Percentiles rank a stretch among this genome's conserved stretches.
These are phyloP conservation scores for Idaea dimidiata DNA, from an alignment of 2,888 invertebrate genomes.

Conservation along the genomic window DNA sequence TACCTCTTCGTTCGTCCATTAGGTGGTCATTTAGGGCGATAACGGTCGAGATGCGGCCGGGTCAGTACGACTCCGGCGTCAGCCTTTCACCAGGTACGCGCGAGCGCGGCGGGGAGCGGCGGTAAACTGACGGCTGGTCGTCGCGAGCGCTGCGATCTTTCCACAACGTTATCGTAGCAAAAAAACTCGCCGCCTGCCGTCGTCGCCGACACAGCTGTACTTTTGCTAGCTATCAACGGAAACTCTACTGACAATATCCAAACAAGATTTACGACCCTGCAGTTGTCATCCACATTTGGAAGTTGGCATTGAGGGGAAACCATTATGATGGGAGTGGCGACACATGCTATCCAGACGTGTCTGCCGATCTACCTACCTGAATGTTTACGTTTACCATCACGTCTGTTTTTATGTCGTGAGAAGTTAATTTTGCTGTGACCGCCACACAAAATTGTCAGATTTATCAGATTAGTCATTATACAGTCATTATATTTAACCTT, in stretches of 20 bases:
- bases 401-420: slow-evolving; percentile 19
- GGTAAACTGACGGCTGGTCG: slow-evolving; percentile 57
- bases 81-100: slow-evolving; percentile 39
- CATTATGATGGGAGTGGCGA: slow-evolving; percentile 21
- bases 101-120: slow-evolving; percentile 67
- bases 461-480: slow-evolving; percentile 16
- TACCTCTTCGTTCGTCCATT: slow-evolving; percentile 77
- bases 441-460: slow-evolving; percentile 22
- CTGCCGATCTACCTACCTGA: slow-evolving; percentile 19
- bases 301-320: slow-evolving; percentile 32
- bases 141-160: slow-evolving; percentile 70
- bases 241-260: slow-evolving; percentile 46
- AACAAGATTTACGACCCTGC: slow-evolving; percentile 54
- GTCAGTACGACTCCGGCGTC: slow-evolving; percentile 39
- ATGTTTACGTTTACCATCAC: slow-evolving; percentile 23
- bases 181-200: slow-evolving; percentile 46
- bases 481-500: slow-evolving; percentile 16
- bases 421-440: slow-evolving; percentile 22
- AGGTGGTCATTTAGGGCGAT: slow-evolving; percentile 75
- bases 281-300: slow-evolving; percentile 48
- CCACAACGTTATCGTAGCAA: slow-evolving; percentile 55
- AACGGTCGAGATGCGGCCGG: slow-evolving; percentile 54
- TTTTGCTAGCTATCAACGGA: slow-evolving; percentile 49
- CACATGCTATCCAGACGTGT: slow-evolving; percentile 29
- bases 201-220: slow-evolving; percentile 44